Evolutionary conservation across 2,888 invertebrate genomes (phyloP).

Genomic region (Leucania comma): DNA sequence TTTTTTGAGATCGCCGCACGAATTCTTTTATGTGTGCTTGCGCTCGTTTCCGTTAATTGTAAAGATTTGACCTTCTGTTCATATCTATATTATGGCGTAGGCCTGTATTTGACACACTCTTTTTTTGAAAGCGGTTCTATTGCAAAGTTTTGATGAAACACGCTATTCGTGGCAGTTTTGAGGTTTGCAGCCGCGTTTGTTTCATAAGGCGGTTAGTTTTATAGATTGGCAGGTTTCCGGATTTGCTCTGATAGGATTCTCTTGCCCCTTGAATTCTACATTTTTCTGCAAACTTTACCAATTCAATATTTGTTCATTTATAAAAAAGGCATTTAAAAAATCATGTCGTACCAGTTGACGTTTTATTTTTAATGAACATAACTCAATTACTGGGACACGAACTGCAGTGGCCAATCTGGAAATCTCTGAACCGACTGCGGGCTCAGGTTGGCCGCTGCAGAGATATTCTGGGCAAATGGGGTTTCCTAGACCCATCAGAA

Average conservation of each 20-base stretch:
- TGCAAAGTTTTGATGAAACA: slow-evolving; percentile 42
- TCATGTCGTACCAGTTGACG: background rate
- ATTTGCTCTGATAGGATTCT: background rate
- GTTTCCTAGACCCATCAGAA: no score
- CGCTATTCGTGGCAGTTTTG: slow-evolving; percentile 24
- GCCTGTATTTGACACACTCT: slow-evolving; percentile 2
- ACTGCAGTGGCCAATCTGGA: no score
- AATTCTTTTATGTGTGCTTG: no score
- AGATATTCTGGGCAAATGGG: no score
- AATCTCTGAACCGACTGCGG: no score
- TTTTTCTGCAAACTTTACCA: background rate
- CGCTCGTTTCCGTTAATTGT: background rate
- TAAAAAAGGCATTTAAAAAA: background rate
- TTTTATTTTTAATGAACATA: background rate
- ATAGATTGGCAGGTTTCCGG: background rate
- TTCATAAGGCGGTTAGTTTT: background rate
- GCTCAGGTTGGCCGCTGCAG: no score
- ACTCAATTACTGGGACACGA: no score
- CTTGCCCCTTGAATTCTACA: background rate
- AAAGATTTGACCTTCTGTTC: background rate
- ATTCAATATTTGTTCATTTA: background rate
- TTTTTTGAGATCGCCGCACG: no score
- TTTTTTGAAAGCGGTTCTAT: slow-evolving; percentile 38
- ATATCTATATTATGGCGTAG: background rate
- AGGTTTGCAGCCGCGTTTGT: slow-evolving; percentile 9